Evolutionary conservation across 2,113 vertebrate species (phyloP), one percentile per base, ranked within the genome.

Genomic region (Antigone vipio): DNA sequence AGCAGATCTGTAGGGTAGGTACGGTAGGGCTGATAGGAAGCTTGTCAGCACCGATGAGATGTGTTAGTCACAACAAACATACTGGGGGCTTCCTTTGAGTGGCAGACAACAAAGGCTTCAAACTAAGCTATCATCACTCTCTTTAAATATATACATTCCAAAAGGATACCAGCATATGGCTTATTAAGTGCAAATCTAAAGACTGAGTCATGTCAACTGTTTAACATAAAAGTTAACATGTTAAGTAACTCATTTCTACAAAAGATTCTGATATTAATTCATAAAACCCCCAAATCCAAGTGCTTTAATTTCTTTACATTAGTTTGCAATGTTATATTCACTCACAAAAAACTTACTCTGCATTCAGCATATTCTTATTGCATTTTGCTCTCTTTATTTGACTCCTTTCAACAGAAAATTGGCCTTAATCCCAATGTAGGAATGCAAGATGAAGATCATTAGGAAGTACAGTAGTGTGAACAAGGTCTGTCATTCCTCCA

Each of bases 31-130:
- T 91, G 86, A 64, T 73, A 94, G 96, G 93, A 96, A 88, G 81
- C 80, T 78, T 66, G 88, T 83, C 96, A 96, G 97, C 95, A 97
- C 91, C 87, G 93, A 93, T 74, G 68, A 81, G 86, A 92, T 6
- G 14, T 29, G 58, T 85, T 59, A 88, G 85, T 92, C 83, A 58
- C 17, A 8, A 92, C 66, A 89, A 73, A 63, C 62, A 32, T 52
- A 13, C 69, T 47, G n/a, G n/a, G 77, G 49, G 47, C 42, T 94
- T 95, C 79, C 79, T 86, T 63, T 80, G 68, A 82, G 40, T 68
- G 24, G 52, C 72, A 92, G 64, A 88, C 45, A 71, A 71, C 44
- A 88, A 84, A 95, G 56, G 68, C 34, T 92, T 94, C 67, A 55
- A 42, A 49, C 40, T 27, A 88, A 94, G 59, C 83, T 82, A 49